Percentiles rank a stretch among this genome's conserved stretches.
These are phyloP conservation scores for Macrotis lagotis DNA, from an alignment of 2,113 vertebrate species.

Conservation along the genomic window DNA sequence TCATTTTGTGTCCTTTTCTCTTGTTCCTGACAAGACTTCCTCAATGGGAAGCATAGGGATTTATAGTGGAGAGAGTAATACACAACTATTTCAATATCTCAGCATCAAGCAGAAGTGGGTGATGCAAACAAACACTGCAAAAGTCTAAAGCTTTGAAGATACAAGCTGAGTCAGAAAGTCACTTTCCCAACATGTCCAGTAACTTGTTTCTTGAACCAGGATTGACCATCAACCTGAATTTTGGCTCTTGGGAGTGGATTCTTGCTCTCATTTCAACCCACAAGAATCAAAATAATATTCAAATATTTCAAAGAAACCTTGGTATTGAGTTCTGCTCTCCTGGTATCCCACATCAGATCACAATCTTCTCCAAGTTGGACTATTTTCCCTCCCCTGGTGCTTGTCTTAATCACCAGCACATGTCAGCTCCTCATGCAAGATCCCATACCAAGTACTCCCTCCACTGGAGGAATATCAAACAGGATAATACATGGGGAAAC, in stretches of 20 bases:
- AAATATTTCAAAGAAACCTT: not conserved
- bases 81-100: not conserved
- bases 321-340: not conserved
- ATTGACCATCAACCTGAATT: not conserved
- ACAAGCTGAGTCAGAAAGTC: not conserved
- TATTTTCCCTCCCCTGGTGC: not conserved
- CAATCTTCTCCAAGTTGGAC: not conserved
- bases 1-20: not conserved
- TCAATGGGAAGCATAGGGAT: not conserved
- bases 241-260: not conserved
- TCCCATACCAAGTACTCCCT: not conserved
- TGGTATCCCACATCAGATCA: not conserved
- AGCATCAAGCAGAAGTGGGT: not conserved
- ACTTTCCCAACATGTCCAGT: not conserved
- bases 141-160: not conserved
- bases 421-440: not conserved
- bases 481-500: not conserved
- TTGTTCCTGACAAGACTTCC: not conserved
- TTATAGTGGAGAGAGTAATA: not conserved
- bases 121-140: not conserved
- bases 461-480: not conserved
- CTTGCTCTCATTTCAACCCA: not conserved
- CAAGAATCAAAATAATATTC: not conserved
- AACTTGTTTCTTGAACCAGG: not conserved
- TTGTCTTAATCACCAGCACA: not conserved